phyloP scores from a whole-genome alignment of 2,888 invertebrate genomes.

The Xanthorhoe spadicearia region DNA sequence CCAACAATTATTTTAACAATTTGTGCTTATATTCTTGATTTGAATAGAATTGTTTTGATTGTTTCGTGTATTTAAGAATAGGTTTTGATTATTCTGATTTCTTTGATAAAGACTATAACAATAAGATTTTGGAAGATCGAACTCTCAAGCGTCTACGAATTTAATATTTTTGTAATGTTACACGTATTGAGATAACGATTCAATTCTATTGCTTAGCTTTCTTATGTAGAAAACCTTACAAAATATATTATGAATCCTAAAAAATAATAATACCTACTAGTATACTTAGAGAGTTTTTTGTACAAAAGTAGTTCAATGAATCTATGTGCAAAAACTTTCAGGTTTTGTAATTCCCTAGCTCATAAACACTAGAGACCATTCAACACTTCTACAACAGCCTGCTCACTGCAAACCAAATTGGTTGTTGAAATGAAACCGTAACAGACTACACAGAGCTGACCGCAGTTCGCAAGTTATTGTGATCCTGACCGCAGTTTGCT shows the following conservation, averaged over 20 bases:
- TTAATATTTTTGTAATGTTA: too few relatives aligned
- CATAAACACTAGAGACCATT: not conserved
- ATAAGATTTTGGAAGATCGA: too few relatives aligned
- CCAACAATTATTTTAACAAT: not conserved
- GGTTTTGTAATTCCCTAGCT: not conserved
- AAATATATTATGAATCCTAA: too few relatives aligned
- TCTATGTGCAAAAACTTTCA: not conserved
- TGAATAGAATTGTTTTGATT: not conserved
- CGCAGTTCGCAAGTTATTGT: not conserved
- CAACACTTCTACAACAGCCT: not conserved
- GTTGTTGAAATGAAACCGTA: conserved; percentile 1
- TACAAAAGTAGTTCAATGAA: not conserved
- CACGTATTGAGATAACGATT: too few relatives aligned
- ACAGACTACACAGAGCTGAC: not conserved
- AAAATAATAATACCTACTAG: too few relatives aligned
- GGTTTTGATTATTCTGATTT: too few relatives aligned
- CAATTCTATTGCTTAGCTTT: too few relatives aligned
- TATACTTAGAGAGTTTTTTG: too few relatives aligned
- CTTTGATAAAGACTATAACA: too few relatives aligned
- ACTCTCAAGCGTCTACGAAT: too few relatives aligned
- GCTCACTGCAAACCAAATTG: not conserved
- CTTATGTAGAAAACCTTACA: too few relatives aligned
- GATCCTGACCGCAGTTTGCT: not conserved
- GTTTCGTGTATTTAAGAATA: not conserved
- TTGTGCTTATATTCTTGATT: not conserved